Base-by-base conservation (phyloP, 1,140 invertebrate genomes). In the Camponotus vicinus region DNA sequence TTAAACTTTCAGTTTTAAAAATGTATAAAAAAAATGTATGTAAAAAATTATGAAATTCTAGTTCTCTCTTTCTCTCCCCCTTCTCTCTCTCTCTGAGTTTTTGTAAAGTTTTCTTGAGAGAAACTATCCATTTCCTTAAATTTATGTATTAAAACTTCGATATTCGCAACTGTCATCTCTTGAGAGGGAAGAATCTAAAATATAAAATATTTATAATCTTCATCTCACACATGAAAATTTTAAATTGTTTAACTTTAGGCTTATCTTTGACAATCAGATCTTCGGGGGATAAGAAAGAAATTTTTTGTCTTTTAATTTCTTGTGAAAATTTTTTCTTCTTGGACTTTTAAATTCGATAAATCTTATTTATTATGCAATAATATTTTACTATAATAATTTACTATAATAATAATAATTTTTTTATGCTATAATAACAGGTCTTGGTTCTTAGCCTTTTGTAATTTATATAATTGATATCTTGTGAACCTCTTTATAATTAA, bases 241-340 rank as follows among this genome's bases (percentile, higher is more conserved):
- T 79, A 79, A 69, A 27, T 27, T 70, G 34, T 55, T 55, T 32
- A 40, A 9, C 13, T 11, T 82, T 61, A 34, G 7, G 15, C n/a
- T 32, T 55, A 18, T 71, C 13, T 59, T 59, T 73, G 2, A 34
- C 34, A 52, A 3, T 59, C 11, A 8, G 3, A 70, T 59, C 6
- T 9, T 57, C 9, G 21, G 21, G 21, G 21, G 21, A 15, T 9
- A 15, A 3, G 15, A 52, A 13, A 49, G 13, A 52, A 52, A 18
- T 15, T 27, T 73, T 32, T 73, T 55, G 32, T 42, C 2, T 77
- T 32, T 77, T 63, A 77, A 77, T 77, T 15, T 42, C 9, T 64
- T 76, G 42, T 18, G 9, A 57, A 57, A 42, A 80, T 57, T 1
- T 45, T 21, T 42, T 15, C 21, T 9, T 32, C 7, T 34, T 32